A percentile compares a stretch with the other conserved stretches of the same genome.
These are phyloP conservation scores for Timema cristinae DNA, from an alignment of 2,888 invertebrate genomes.

Conservation along the genomic window DNA sequence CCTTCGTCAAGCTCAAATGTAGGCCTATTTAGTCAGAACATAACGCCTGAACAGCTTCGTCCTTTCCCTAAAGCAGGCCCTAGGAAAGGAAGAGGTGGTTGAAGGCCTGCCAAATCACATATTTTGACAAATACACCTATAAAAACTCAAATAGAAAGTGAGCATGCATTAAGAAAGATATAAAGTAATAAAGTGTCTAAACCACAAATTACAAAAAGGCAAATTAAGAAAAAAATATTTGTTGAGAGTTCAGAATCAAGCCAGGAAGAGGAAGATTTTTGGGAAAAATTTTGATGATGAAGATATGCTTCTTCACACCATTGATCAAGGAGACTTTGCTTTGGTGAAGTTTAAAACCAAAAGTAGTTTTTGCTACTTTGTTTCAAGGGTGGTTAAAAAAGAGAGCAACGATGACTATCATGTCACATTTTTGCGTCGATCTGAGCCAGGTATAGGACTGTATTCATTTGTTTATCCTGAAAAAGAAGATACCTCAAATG, in stretches of 20 bases:
- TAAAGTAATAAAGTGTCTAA: too few species aligned
- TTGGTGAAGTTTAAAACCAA: slow-evolving; percentile 6
- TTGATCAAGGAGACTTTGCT: not conserved
- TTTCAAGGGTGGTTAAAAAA: not conserved
- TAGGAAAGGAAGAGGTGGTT: slow-evolving; percentile 8
- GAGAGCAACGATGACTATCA: not conserved
- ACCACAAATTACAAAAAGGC: not conserved
- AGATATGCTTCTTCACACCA: too few species aligned
- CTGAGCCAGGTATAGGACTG: not conserved
- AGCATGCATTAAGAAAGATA: not conserved
- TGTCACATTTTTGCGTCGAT: slow-evolving; percentile 5
- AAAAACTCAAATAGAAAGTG: slow-evolving; percentile 6
- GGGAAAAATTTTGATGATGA: too few species aligned
- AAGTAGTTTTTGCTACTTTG: not conserved
- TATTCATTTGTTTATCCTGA: slow-evolving; percentile 2
- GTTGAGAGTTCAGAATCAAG: not conserved
- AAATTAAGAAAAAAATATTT: not conserved
- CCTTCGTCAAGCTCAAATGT: not conserved
- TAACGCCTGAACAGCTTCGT: not conserved
- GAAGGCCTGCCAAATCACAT: not conserved
- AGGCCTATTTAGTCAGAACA: not conserved
- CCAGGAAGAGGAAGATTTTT: too few species aligned
- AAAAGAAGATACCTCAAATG: slow-evolving; percentile 12
- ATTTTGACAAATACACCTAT: slow-evolving; percentile 9
- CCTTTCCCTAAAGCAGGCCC: slow-evolving; percentile 10